A percentile compares a stretch with the other conserved stretches of the same genome.
These are phyloP conservation scores for Aleiodes sp. DNA, from an alignment of 1,140 invertebrate genomes.

Conservation along the genomic window DNA sequence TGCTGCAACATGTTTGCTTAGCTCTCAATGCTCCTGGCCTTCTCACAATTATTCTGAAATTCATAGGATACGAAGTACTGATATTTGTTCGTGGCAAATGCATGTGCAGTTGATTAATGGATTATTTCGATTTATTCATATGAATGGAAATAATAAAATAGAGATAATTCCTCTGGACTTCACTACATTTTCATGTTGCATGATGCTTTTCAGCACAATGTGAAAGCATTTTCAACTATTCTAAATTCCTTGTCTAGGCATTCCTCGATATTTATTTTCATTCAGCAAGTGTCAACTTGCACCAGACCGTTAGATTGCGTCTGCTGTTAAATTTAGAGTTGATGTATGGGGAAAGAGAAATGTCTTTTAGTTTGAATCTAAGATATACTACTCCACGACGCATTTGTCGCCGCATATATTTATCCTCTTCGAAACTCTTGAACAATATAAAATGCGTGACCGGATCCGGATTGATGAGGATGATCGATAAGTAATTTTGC, in stretches of 20 bases:
- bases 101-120: background rate
- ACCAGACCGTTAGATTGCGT: constrained; percentile 1
- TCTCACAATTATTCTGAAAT: constrained; percentile 12
- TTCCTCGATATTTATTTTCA: constrained; percentile 1
- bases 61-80: background rate
- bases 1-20: constrained; percentile 28
- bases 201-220: too few relatives aligned
- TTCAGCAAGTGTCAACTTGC: background rate
- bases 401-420: too few relatives aligned
- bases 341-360: background rate
- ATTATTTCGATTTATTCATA: background rate
- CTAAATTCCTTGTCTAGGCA: background rate
- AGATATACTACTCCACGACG: too few relatives aligned
- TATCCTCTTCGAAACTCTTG: too few relatives aligned
- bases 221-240: too few relatives aligned
- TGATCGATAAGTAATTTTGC: too few relatives aligned
- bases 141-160: too few relatives aligned
- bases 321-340: constrained; percentile 1
- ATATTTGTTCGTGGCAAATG: background rate
- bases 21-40: constrained; percentile 12
- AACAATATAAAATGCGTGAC: too few relatives aligned
- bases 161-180: too few relatives aligned
- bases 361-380: background rate
- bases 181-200: too few relatives aligned
- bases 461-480: too few relatives aligned